Conservation (phyloP, 2,113 vertebrate genomes). For the Loxodonta africana region DNA sequence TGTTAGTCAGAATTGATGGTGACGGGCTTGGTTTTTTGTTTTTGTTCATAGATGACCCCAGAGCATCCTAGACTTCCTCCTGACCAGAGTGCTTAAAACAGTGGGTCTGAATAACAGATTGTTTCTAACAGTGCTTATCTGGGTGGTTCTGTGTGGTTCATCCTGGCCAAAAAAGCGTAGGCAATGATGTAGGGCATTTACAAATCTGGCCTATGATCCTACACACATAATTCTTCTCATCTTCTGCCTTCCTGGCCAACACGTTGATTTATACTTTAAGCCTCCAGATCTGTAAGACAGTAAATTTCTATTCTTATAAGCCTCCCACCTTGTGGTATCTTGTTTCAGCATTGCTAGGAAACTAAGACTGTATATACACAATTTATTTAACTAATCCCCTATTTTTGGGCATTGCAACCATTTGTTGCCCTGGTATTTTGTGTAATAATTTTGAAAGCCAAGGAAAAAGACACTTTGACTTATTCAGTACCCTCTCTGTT, state of each 20-base stretch:
- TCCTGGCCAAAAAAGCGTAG: not conserved
- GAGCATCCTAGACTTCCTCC: not conserved
- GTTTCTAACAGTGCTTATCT: not conserved
- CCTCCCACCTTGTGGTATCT: not conserved
- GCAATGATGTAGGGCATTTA: accelerated
- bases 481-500: not conserved
- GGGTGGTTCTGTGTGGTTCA: not conserved
- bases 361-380: not conserved
- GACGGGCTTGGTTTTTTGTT: no score
- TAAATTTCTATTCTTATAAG: not conserved
- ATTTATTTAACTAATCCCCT: not conserved
- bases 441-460: not conserved
- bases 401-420: not conserved
- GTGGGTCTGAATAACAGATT: not conserved
- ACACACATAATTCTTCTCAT: not conserved
- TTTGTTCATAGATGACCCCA: not conserved
- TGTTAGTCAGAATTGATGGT: no score
- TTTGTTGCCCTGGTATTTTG: not conserved
- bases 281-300: not conserved
- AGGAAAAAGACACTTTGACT: not conserved
- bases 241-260: not conserved
- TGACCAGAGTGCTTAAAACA: not conserved
- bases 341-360: not conserved
- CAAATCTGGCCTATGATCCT: not conserved
- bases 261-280: not conserved